Evolutionary conservation across 2,888 invertebrate species (phyloP), one percentile per base, ranked within the genome.

Genomic region (Caenorhabditis doughertyi): DNA sequence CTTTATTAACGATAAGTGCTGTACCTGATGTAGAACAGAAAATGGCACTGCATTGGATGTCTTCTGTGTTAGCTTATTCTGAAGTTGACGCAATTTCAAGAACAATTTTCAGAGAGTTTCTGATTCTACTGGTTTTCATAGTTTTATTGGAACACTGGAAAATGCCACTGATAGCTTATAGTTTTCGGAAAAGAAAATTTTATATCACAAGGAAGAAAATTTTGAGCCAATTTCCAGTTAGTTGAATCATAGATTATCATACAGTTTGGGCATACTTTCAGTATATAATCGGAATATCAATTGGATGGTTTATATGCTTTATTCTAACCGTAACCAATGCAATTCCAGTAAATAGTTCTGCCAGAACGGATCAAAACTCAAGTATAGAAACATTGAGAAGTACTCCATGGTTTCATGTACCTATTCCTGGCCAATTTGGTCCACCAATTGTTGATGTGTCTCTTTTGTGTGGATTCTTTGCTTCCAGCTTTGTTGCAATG

Each of bases 191-290:
- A 42, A 71, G 73, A 25, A 70, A 76, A 3, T 64, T 89, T 9
- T 47, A 35, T 23, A 27, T 85, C n/a, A 42, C 55, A 0, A 44
- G 79, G 29, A 71, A 74, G 25, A 80, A 88, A 42, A 23, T 89
- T 1, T 89, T 89, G 70, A 89, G 89, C 44, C 87, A 87, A 44
- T 89, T 89, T 56, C 89, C 89, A 35, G 88, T 89, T n/a, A 71
- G 81, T 62, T 42, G 8, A 3, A 42, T 11, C 16, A 16, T 7
- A 32, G 16, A 39, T 8, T 39, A 13, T 8, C 11, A 13, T 39
- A 13, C 39, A 39, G 2, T 8, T 8, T 39, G 3, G 13, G 9
- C 11, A 2, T 39, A 39, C n/a, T 39, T 64, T 55, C 82, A 87
- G 86, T 90, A 90, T 58, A 80, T 90, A 11, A 80, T 90, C 32